These are phyloP conservation scores for Megaceryle alcyon DNA, from an alignment of 2,797 vertebrate genomes.

Conservation along the genomic window DNA sequence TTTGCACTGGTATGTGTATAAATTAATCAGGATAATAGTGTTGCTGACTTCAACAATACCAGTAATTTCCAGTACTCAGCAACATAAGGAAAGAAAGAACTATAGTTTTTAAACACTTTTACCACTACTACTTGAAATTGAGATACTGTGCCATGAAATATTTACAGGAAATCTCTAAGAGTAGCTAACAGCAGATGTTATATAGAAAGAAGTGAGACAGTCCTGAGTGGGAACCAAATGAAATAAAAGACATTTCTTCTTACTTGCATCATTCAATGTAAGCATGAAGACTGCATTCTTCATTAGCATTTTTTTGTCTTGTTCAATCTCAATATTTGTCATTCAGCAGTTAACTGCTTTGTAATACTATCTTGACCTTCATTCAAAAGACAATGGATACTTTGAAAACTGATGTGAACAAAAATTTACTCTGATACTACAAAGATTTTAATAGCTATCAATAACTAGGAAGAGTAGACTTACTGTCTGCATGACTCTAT, in stretches of 20 bases:
- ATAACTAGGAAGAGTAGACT: background rate
- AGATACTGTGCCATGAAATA: background rate
- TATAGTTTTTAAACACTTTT: background rate
- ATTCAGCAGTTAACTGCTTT: background rate
- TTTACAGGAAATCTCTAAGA: background rate
- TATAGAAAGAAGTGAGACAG: background rate
- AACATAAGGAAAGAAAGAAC: background rate
- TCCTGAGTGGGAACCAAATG: background rate
- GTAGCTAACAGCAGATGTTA: background rate
- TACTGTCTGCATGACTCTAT: background rate
- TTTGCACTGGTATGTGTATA: background rate
- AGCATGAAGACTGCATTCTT: background rate
- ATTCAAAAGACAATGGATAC: background rate
- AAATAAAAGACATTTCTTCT: background rate
- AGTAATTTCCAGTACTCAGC: background rate
- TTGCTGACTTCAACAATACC: background rate
- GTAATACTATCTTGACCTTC: background rate
- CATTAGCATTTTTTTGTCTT: background rate
- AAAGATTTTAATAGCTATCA: background rate
- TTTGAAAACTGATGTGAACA: slow-evolving; percentile 50
- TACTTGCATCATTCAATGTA: background rate
- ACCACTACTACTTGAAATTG: background rate
- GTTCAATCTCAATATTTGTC: background rate
- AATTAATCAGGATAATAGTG: background rate
- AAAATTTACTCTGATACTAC: slow-evolving; percentile 13